These are phyloP conservation scores for Oligia fasciuncula DNA, from an alignment of 2,888 invertebrate genomes.

Conservation along the genomic window DNA sequence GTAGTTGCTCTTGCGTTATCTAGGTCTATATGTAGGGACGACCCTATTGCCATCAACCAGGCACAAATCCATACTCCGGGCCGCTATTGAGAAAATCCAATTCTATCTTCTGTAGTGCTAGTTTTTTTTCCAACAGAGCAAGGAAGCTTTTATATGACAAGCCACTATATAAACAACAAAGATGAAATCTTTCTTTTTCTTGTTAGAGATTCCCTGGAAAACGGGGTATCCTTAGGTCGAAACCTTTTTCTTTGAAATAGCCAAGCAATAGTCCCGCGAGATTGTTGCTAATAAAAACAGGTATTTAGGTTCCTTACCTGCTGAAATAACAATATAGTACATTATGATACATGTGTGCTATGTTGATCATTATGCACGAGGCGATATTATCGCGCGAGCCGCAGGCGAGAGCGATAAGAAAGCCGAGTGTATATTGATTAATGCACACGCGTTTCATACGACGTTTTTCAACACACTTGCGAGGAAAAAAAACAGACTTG, in stretches of 20 bases:
- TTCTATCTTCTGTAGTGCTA: neutral
- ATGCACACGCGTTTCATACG: no score
- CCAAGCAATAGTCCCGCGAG: slow-evolving; percentile 15
- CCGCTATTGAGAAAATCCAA: neutral
- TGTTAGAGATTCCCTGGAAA: neutral
- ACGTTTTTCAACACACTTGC: no score
- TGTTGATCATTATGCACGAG: no score
- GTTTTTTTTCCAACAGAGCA: neutral
- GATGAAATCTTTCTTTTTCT: slow-evolving; percentile 10
- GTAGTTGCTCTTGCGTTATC: no score
- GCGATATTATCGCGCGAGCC: no score
- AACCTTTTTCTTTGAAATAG: slow-evolving; percentile 12
- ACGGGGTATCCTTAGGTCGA: neutral
- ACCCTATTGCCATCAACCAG: neutral
- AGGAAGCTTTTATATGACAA: neutral
- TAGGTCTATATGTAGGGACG: neutral
- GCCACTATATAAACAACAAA: slow-evolving; percentile 13
- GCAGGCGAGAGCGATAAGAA: no score
- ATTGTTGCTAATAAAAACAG: slow-evolving; percentile 26
- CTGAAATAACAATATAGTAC: neutral
- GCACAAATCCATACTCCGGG: neutral
- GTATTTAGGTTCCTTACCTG: neutral
- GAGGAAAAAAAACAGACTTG: no score
- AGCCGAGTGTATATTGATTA: no score
- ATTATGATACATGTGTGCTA: no score